A percentile compares a stretch with the other conserved stretches of the same genome.
These are phyloP conservation scores for Chroicocephalus ridibundus DNA, from an alignment of 2,113 vertebrate species.

Conservation along the genomic window DNA sequence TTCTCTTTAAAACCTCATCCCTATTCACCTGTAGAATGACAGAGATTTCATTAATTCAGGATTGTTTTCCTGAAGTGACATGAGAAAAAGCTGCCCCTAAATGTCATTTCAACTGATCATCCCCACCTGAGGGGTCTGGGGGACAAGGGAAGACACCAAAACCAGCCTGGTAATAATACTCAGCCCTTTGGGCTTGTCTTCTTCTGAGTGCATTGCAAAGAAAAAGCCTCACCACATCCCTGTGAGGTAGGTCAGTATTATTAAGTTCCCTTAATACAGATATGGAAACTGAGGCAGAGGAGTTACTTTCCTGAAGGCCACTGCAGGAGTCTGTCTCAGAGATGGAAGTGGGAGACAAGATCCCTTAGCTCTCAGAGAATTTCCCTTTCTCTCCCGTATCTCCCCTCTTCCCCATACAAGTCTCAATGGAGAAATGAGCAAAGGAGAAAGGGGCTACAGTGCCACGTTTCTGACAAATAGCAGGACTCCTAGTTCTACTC, in stretches of 20 bases:
- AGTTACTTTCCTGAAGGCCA: neutral
- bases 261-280: constrained; percentile 2
- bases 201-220: neutral
- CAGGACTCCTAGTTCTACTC: constrained; percentile 13
- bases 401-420: neutral
- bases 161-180: neutral
- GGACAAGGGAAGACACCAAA: neutral
- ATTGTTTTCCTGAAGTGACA: neutral
- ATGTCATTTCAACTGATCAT: neutral
- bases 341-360: neutral
- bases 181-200: neutral
- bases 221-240: constrained; percentile 31
- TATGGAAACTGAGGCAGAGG: constrained; percentile 7
- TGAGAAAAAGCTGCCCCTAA: constrained; percentile 9
- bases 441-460: neutral
- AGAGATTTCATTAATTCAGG: neutral
- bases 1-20: neutral
- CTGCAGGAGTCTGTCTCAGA: neutral
- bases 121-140: neutral
- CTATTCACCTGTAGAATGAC: neutral
- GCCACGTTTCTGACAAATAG: constrained; percentile 39
- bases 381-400: neutral
- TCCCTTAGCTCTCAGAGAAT: neutral
- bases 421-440: neutral
- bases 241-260: constrained; percentile 58